Percentiles rank a stretch among this genome's conserved stretches.
phyloP scores from a whole-genome alignment of 2,888 invertebrate species.

The Drosophila colorata region DNA sequence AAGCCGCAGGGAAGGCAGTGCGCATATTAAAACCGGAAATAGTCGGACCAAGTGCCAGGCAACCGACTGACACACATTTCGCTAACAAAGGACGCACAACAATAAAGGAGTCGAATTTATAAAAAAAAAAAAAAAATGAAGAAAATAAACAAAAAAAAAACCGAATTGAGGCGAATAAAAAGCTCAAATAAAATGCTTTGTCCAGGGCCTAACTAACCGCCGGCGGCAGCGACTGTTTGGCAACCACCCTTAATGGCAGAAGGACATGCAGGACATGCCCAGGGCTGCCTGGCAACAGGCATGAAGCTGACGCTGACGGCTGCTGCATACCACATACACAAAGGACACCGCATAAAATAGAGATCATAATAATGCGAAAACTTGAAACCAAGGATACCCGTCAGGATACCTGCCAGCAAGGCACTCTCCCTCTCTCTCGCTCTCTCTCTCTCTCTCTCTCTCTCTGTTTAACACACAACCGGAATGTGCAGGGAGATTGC shows the following conservation, averaged over 20 bases:
- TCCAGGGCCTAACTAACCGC: slow-evolving; percentile 77
- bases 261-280: slow-evolving; percentile 75
- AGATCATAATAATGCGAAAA: slow-evolving; percentile 78
- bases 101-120: slow-evolving; percentile 54
- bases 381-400: slow-evolving; percentile 76
- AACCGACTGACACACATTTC: slow-evolving; percentile 80
- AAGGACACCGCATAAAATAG: slow-evolving; percentile 66
- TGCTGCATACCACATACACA: slow-evolving; percentile 54
- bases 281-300: slow-evolving; percentile 71
- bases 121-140: slow-evolving; percentile 39
- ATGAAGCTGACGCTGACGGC: slow-evolving; percentile 57
- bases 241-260: slow-evolving; percentile 74
- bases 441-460: slow-evolving; percentile 16
- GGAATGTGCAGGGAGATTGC: slow-evolving; percentile 72
- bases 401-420: slow-evolving; percentile 71
- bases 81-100: slow-evolving; percentile 70
- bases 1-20: slow-evolving; percentile 60
- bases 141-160: slow-evolving; percentile 33
- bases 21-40: slow-evolving; percentile 80
- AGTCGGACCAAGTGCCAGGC: slow-evolving; percentile 79
- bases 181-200: slow-evolving; percentile 81
- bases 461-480: slow-evolving; percentile 16
- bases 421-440: slow-evolving; percentile 8
- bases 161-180: slow-evolving; percentile 73
- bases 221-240: slow-evolving; percentile 45